Base-by-base conservation (phyloP, 2,888 invertebrate genomes). In the Trachelus stipa region DNA sequence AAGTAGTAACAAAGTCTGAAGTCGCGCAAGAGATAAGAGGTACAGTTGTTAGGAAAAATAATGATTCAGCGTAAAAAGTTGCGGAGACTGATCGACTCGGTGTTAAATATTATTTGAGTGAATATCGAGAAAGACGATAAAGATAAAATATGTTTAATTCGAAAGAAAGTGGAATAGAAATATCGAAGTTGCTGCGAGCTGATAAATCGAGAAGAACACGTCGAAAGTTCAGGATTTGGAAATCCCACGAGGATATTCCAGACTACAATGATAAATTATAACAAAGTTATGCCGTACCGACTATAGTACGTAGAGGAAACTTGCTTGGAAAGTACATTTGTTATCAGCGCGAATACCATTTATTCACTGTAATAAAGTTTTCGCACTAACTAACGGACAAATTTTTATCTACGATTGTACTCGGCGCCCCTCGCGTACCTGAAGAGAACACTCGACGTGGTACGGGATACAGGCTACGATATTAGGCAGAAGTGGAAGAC, bases 11-110 rank as follows among this genome's bases (percentile, higher is more conserved):
- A 23, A 23, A 40, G 23, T 56, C 56, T 56, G 9, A 56, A 56
- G 56, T 56, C 56, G 9, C 9, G 23, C 3, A n/a, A 71, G 35
- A 69, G 56, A 31, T 1, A 31, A 69, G 35, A 35, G 35, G 74
- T 75, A 79, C 76, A 77, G 76, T 73, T 74, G 73, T 31, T n/a
- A n/a, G 73, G 69, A 79, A 31, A 75, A 79, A 76, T 73, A 71
- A 40, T 56, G 56, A 56, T 23, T 56, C 6, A 23, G 9, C 56
- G 23, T 23, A 2, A 9, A 56, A 23, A 56, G 56, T 56, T 23
- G 9, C 23, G 23, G 6, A 56, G 56, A 56, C 56, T 56, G 56
- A 56, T 56, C 1, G 1, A 9, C 12, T 23, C 56, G 56, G 23
- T 9, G 2, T 56, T 56, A 23, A 23, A 56, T 23, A 23, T 56